Conservation (phyloP, 2,888 invertebrate species). For the Tolmerus cingulatus region DNA sequence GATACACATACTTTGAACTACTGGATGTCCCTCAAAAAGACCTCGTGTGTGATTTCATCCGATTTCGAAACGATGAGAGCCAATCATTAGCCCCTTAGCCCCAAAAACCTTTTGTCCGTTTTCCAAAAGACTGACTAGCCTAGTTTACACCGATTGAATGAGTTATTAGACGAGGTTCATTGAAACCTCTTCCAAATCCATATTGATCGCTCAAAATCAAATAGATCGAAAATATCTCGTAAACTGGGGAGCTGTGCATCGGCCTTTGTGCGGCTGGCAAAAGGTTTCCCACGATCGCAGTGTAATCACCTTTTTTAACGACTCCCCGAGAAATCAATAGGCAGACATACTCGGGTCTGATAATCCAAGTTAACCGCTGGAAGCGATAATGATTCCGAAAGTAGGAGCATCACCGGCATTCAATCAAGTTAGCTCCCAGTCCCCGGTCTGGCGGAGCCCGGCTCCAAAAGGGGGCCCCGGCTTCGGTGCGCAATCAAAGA, state of each 20-base stretch:
- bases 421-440: neutral
- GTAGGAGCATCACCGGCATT: neutral
- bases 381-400: slow-evolving; percentile 24
- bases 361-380: slow-evolving; percentile 14
- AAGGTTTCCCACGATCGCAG: slow-evolving; percentile 18
- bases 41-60: neutral
- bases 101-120: neutral
- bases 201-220: neutral
- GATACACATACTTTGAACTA: neutral
- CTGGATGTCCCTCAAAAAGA: neutral
- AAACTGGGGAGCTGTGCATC: neutral
- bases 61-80: neutral
- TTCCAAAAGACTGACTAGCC: neutral
- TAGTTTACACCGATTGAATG: neutral
- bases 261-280: neutral
- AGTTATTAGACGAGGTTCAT: neutral
- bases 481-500: neutral
- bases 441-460: neutral
- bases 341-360: neutral
- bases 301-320: slow-evolving; percentile 6
- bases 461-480: neutral
- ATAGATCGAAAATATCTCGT: neutral
- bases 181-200: neutral
- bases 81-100: neutral
- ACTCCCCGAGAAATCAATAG: neutral